Percentiles rank a stretch among this genome's conserved stretches.
Evolutionary conservation across 2,888 invertebrate species (phyloP).

Genomic region (Stegophylla sp.): DNA sequence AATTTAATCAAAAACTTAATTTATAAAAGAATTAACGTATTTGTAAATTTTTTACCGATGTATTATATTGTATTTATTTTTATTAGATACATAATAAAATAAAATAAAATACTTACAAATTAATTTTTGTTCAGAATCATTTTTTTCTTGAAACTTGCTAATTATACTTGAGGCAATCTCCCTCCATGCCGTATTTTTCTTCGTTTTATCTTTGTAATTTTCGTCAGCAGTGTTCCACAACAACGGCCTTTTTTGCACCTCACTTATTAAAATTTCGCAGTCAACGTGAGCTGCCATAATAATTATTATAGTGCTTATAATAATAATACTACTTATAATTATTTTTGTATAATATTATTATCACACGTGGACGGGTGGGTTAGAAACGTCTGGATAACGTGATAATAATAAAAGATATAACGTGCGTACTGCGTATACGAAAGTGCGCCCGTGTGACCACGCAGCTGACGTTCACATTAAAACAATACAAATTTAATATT

Average conservation of each 20-base stretch:
- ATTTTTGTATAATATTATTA: neutral
- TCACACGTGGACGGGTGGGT: constrained; percentile 7
- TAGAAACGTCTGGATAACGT: too few relatives aligned
- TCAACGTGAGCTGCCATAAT: constrained; percentile 24
- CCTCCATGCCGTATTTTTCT: constrained; percentile 41
- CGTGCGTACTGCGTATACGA: too few relatives aligned
- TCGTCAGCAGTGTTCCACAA: constrained; percentile 46
- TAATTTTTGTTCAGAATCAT: constrained; percentile 29
- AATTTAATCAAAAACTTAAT: constrained; percentile 30
- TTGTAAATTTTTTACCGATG: constrained; percentile 5
- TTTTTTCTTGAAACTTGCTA: constrained; percentile 22
- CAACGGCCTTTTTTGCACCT: constrained; percentile 41
- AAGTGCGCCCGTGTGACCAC: too few relatives aligned
- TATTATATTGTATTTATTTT: constrained; percentile 10
- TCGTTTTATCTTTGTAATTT: constrained; percentile 48
- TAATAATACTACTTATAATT: neutral
- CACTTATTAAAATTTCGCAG: constrained; percentile 36
- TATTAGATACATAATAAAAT: constrained; percentile 25
- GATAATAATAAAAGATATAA: too few relatives aligned
- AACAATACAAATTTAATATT: too few relatives aligned
- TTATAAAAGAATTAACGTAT: constrained; percentile 29
- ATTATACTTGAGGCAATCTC: constrained; percentile 39
- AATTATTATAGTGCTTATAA: constrained; percentile 5
- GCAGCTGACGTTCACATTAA: too few relatives aligned
- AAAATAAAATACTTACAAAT: constrained; percentile 34